Conservation (phyloP, 2,797 vertebrate species). For the Eleutherodactylus coqui region DNA sequence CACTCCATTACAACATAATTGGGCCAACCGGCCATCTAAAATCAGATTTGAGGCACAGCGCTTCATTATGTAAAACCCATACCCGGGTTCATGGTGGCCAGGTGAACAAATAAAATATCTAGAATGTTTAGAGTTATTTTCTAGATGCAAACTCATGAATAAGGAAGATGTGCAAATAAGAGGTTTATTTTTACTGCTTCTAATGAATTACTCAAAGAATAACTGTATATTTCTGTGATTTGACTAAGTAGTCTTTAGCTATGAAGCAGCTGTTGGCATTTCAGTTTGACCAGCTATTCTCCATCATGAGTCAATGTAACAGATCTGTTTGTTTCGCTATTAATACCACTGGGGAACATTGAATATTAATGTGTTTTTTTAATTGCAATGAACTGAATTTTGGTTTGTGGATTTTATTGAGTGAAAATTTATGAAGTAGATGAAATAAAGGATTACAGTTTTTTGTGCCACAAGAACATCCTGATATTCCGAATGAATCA, state of each 20-base stretch:
- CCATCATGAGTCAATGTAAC: constrained; percentile 37
- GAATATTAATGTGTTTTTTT: constrained; percentile 51
- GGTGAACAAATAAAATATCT: neutral
- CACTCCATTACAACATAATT: no score
- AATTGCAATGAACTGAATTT: neutral
- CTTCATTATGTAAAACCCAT: neutral
- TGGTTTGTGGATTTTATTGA: neutral
- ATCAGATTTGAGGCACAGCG: no score
- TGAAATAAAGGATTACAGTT: neutral
- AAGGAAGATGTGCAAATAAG: neutral
- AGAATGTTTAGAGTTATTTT: neutral
- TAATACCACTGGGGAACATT: constrained; percentile 32
- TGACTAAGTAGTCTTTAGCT: constrained; percentile 32
- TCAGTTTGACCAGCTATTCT: constrained; percentile 39
- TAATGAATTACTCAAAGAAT: constrained; percentile 16
- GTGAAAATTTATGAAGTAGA: constrained; percentile 10
- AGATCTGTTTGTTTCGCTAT: constrained; percentile 47
- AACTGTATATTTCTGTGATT: neutral
- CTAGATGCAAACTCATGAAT: neutral
- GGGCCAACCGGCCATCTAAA: no score
- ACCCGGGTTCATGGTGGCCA: neutral
- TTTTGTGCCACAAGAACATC: neutral
- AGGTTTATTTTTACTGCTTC: constrained; percentile 23
- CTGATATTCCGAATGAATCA: neutral
- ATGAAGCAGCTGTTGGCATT: constrained; percentile 47